Evolutionary conservation across 2,888 invertebrate genomes (phyloP).

Genomic region (Drosophila anomalata): DNA sequence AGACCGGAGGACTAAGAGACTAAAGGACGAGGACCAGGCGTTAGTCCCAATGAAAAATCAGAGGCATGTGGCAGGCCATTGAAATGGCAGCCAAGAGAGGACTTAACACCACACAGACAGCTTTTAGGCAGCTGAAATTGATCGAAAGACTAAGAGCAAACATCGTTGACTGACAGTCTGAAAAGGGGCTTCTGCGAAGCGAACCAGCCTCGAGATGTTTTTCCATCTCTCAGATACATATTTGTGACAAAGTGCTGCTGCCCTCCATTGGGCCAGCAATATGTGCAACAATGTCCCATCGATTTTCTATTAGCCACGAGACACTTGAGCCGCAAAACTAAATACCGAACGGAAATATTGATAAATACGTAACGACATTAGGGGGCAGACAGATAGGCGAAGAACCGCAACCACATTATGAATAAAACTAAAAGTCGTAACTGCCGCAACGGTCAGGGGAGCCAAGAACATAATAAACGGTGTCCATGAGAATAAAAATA

Average conservation of each 20-base stretch:
- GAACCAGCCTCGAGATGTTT: slow-evolving; percentile 3
- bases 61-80: slow-evolving; percentile 31
- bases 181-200: background rate
- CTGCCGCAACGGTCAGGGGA: slow-evolving; percentile 4
- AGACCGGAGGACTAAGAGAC: background rate
- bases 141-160: slow-evolving; percentile 39
- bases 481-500: slow-evolving; percentile 44
- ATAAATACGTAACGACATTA: slow-evolving; percentile 48
- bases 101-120: slow-evolving; percentile 32
- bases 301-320: slow-evolving; percentile 69
- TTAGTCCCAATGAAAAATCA: slow-evolving; percentile 25
- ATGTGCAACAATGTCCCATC: slow-evolving; percentile 71
- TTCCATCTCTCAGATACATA: slow-evolving; percentile 16
- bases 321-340: slow-evolving; percentile 57
- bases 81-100: slow-evolving; percentile 22
- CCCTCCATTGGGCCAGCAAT: slow-evolving; percentile 21
- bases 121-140: slow-evolving; percentile 38
- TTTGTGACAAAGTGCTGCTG: slow-evolving; percentile 8
- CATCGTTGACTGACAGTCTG: slow-evolving; percentile 27
- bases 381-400: slow-evolving; percentile 11
- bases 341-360: slow-evolving; percentile 49
- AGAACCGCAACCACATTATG: slow-evolving; percentile 33
- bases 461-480: slow-evolving; percentile 39
- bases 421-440: slow-evolving; percentile 32
- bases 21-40: slow-evolving; percentile 16